Base-by-base conservation (phyloP, 2,797 vertebrate genomes). In the Euphonia xanthogaster region DNA sequence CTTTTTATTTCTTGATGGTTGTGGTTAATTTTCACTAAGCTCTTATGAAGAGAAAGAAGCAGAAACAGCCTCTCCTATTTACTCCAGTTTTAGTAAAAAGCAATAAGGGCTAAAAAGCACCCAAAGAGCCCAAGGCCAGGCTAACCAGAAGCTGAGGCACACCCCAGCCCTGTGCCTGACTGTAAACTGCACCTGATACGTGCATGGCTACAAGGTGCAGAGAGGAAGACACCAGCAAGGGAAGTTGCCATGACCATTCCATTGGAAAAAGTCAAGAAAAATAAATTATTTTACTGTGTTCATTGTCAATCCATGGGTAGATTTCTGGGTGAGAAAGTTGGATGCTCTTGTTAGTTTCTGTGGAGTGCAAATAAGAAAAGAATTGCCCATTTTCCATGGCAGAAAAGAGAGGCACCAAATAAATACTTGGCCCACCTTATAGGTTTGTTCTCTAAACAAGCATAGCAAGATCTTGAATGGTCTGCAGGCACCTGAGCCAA, bases 131-230 rank as follows among this genome's bases (percentile, higher is more conserved):
- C 30, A 72, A 58, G 19, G 24, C 24, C 47, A 68, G 24, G 31
- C 25, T n/a, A 17, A 17, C 25, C 40, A 68, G 79, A 54, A 72
- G n/a, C 7, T 45, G 42, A 47, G 30, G 24, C 28, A 65, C 54
- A 47, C 1, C 1, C 2, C n/a, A 65, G 39, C 28, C n/a, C 21
- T 14, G 12, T 2, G 20, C 25, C 40, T 68, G 63, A 7, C n/a
- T 75, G 22, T 17, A 22, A 60, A 45, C 27, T 33, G n/a, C 17
- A 14, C 4, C 48, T 44, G n/a, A 21, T 24, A 22, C 0, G 0
- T 16, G 11, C 16, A 8, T 2, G 5, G 33, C 50, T 79, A 6
- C 31, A 63, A 61, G 67, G 35, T 53, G n/a, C 22, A 67, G 48
- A 86, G 58, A 66, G 44, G 33, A 48, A 37, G 77, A 45, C 5